Base-by-base conservation (phyloP, 1,140 invertebrate genomes). In the Hyphantria cunea region DNA sequence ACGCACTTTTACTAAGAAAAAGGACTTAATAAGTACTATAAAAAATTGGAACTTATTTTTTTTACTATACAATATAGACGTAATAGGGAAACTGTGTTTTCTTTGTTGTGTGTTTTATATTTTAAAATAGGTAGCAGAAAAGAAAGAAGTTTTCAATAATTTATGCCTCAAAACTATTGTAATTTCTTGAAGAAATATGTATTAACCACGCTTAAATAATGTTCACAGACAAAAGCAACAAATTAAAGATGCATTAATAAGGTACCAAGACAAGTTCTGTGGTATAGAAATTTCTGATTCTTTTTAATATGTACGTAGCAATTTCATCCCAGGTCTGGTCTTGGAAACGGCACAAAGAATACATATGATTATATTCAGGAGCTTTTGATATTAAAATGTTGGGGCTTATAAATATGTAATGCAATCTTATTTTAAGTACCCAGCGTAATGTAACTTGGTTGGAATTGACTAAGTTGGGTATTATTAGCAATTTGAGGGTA, bases 401-500 rank as follows among this genome's bases (percentile, higher is more conserved):
- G 69, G 59, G 54, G 67, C 70, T 84, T 73, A 80, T 82, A 84
- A 80, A 84, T 84, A 80, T 84, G 80, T 82, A 78, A 84, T 82
- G 79, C 71, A 84, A 82, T 84, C 65, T 78, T 74, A 76, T 74
- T 75, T 68, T 76, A 73, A 72, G 68, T 53, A 59, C 44, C 32
- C 50, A 48, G 65, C 52, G 58, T 44, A 45, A 63, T 70, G 68
- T 71, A 73, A 78, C 74, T 79, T 15, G 7, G 37, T 39, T 11
- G 41, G 13, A 14, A 45, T 37, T 25, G 3, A n/a, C n/a, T n/a
- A n/a, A n/a, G 14, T 9, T 33, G 10, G 13, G 17, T 15, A 13
- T 51, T 41, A 25, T 25, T 25, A 25, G 17, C 5, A 5, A 25
- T 25, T 25, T 25, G 5, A 25, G 17, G 17, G 1, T 3, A 25